Percentiles rank a stretch among this genome's conserved stretches.
phyloP scores from a whole-genome alignment of 2,113 vertebrate genomes.

The Toxostoma redivivum region DNA sequence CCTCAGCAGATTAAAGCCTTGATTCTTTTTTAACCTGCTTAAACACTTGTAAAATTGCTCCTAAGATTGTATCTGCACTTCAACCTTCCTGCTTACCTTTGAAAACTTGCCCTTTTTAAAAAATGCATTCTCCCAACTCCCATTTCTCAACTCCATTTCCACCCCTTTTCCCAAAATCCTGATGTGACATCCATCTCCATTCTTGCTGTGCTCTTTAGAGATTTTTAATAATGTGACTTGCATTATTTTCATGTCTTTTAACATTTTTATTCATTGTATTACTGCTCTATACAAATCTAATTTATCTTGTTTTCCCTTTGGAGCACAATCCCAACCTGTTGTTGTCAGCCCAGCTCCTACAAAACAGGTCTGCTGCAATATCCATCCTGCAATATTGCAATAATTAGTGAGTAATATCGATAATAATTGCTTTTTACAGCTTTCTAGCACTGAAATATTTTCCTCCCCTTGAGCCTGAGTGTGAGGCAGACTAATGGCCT shows the following conservation, averaged over 20 bases:
- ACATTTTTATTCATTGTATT: not conserved
- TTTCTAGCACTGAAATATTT: not conserved
- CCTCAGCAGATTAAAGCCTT: not conserved
- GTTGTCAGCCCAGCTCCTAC: not conserved
- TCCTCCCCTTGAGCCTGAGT: not conserved
- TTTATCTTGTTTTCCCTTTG: not conserved
- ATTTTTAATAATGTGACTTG: not conserved
- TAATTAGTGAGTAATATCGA: not conserved
- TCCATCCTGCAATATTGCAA: not conserved
- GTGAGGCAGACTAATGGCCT: not conserved
- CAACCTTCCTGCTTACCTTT: not conserved
- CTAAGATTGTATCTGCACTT: not conserved
- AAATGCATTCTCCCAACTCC: not conserved
- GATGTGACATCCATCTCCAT: not conserved
- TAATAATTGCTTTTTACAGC: not conserved
- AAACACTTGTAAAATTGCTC: not conserved
- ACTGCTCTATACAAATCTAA: not conserved
- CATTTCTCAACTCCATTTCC: not conserved
- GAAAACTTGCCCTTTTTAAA: not conserved
- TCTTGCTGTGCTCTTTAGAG: not conserved
- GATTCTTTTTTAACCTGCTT: constrained; percentile 8
- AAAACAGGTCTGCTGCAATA: not conserved
- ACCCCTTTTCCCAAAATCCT: not conserved
- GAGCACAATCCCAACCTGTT: not conserved
- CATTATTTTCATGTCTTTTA: constrained; percentile 3